Evolutionary conservation across 1,140 invertebrate species (phyloP).

Genomic region (Eulimnadia texana): DNA sequence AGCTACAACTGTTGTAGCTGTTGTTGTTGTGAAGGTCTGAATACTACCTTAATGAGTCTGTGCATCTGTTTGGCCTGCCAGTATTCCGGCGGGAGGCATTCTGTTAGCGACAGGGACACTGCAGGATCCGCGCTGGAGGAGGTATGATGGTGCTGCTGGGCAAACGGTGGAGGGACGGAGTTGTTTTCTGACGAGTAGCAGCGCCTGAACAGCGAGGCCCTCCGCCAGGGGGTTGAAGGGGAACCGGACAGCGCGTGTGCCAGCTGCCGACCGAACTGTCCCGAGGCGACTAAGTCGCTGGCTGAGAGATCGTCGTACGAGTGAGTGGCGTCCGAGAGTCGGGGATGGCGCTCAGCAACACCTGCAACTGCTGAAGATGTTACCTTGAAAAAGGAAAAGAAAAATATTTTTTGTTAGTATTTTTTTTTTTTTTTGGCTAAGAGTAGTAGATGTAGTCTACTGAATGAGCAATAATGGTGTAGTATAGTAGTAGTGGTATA

Average conservation of each 20-base stretch:
- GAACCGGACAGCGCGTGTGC: background rate
- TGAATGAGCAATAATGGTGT: background rate
- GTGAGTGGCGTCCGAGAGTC: background rate
- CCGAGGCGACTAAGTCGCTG: background rate
- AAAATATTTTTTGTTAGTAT: too few relatives aligned
- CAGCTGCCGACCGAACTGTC: background rate
- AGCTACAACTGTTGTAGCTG: too few relatives aligned
- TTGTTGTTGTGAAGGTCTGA: too few relatives aligned
- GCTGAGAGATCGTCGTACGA: background rate
- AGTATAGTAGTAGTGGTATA: too few relatives aligned
- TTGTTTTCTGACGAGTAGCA: conserved; percentile 10
- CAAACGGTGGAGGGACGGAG: background rate
- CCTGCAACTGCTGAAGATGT: background rate
- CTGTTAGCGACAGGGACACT: conserved; percentile 27
- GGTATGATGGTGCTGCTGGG: conserved; percentile 17
- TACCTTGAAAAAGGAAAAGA: background rate
- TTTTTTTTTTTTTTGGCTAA: too few relatives aligned
- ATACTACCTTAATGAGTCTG: conserved; percentile 41
- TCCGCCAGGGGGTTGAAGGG: background rate
- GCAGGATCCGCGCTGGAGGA: conserved; percentile 17
- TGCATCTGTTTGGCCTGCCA: conserved; percentile 38
- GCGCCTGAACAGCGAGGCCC: conserved; percentile 1
- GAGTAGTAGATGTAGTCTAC: too few relatives aligned
- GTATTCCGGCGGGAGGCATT: conserved; percentile 40
- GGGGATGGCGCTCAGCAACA: background rate